Evolutionary conservation across 53 echinoderm and acorn worm species (phyloP), one percentile per base, ranked within the genome.

Genomic region (Holothuria leucospilota): DNA sequence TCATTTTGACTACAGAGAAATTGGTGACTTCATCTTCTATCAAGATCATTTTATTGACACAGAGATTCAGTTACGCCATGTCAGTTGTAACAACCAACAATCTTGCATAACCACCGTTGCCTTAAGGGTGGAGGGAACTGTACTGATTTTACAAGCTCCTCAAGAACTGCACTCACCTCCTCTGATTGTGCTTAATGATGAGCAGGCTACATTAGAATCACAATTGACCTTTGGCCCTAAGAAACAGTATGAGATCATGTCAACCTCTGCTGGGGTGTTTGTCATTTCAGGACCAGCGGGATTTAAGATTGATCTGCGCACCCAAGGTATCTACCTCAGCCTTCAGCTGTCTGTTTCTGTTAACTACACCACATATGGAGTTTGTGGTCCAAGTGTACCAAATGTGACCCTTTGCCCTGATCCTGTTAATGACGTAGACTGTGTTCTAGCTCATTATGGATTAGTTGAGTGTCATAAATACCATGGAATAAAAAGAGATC

Each of bases 321-420:
- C 90, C 40, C 82, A 89, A 10, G 96, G 88, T 26, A 84, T 91
- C 30, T 93, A 93, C 80, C 88, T 96, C 29, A 93, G 93, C 78
- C 63, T 94, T 15, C 90, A 96, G 8, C 67, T 96, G 29, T 72
- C 71, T 14, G 65, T 84, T 59, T 67, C 88, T 18, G 68, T 26
- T 20, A 91, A 90, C 71, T 84, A 69, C 15, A 67, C 81, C 7
- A 87, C 86, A 23, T 58, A 75, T 24, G 96, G 96, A 15, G 72
- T 96, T 23, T 94, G 96, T 83, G 96, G 96, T 68, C 96, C 96
- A 51, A 92, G 93, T 72, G 41, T 85, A 20, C 34, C 85, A 41
- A 88, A 56, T 62, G 88, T 91, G 39, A 34, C 69, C 24, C 39
- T 63, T 13, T 94, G 94, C 72, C 71, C 81, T n/a, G 86, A 29